Evolutionary conservation across 2,113 vertebrate genomes (phyloP).

Genomic region (Scopus umbretta): DNA sequence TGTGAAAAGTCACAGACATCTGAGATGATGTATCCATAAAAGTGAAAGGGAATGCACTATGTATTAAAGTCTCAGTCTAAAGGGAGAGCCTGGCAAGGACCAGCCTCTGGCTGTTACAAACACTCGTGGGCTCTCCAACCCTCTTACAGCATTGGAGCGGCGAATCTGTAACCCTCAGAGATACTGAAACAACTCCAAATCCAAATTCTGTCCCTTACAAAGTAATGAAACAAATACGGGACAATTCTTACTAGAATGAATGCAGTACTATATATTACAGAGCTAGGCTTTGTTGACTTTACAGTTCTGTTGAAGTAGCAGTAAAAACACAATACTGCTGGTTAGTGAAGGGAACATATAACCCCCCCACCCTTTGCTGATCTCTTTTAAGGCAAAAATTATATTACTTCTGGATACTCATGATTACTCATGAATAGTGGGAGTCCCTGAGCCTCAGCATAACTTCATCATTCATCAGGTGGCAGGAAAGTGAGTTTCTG

Average conservation of each 20-base stretch:
- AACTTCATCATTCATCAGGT: accelerated
- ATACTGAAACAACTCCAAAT: not conserved
- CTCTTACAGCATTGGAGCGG: accelerated
- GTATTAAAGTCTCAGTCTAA: not conserved
- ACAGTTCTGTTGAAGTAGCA: not conserved
- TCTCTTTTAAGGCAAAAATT: not conserved
- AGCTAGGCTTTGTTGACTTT: not conserved
- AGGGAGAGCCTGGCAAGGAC: not conserved
- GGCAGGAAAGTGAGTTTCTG: not conserved
- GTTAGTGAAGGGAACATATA: not conserved
- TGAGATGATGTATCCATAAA: not conserved
- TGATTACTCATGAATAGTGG: not conserved
- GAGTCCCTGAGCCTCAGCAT: not conserved
- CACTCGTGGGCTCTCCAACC: not conserved
- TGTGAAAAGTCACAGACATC: not conserved
- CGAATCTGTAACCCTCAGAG: not conserved
- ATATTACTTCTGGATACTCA: not conserved
- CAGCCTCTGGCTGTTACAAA: not conserved
- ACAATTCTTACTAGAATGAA: not conserved
- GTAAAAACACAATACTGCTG: not conserved
- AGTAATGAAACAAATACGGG: not conserved
- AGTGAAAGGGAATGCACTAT: not conserved
- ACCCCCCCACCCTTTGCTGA: not conserved
- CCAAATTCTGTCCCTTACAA: not conserved
- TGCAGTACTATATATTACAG: not conserved